Conservation (phyloP, 2,797 vertebrate species). For the Sebastes taczanowskii region DNA sequence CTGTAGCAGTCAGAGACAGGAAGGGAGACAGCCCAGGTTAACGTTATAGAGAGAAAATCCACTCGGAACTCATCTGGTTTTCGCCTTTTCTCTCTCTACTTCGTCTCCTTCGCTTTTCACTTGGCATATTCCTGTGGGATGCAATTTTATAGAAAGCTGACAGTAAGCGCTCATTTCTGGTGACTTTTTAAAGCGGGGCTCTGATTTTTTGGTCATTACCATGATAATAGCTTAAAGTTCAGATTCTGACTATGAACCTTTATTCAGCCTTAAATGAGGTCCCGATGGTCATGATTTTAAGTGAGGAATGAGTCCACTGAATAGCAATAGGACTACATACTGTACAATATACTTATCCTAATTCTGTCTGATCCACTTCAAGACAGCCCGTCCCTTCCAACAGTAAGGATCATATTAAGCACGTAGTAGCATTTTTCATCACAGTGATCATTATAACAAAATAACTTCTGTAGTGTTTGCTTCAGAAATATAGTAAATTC, state of each 20-base stretch:
- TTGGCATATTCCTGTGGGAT: slow-evolving; percentile 51
- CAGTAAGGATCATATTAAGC: neutral
- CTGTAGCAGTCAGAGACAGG: slow-evolving; percentile 51
- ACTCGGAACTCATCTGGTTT: slow-evolving; percentile 27
- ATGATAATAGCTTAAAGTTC: slow-evolving; percentile 68
- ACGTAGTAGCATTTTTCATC: neutral
- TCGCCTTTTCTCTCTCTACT: neutral
- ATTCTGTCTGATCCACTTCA: slow-evolving; percentile 42
- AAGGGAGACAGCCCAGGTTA: slow-evolving; percentile 37
- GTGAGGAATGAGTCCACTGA: slow-evolving; percentile 46
- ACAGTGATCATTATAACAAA: neutral
- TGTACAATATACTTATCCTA: slow-evolving; percentile 20
- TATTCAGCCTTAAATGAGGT: slow-evolving; percentile 64
- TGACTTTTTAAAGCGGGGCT: slow-evolving; percentile 60
- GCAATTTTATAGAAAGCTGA: slow-evolving; percentile 48
- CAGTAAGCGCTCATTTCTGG: slow-evolving; percentile 57
- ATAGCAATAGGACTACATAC: slow-evolving; percentile 24
- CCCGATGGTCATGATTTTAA: slow-evolving; percentile 60
- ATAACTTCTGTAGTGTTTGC: neutral
- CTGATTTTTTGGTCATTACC: slow-evolving; percentile 56
- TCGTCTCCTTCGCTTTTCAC: slow-evolving; percentile 30
- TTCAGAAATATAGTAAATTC: neutral
- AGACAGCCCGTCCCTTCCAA: slow-evolving; percentile 24
- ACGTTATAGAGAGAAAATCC: slow-evolving; percentile 45
- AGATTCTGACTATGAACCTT: slow-evolving; percentile 60